Evolutionary conservation across 2,797 vertebrate species (phyloP).

Genomic region (Ambastaia sidthimunki): DNA sequence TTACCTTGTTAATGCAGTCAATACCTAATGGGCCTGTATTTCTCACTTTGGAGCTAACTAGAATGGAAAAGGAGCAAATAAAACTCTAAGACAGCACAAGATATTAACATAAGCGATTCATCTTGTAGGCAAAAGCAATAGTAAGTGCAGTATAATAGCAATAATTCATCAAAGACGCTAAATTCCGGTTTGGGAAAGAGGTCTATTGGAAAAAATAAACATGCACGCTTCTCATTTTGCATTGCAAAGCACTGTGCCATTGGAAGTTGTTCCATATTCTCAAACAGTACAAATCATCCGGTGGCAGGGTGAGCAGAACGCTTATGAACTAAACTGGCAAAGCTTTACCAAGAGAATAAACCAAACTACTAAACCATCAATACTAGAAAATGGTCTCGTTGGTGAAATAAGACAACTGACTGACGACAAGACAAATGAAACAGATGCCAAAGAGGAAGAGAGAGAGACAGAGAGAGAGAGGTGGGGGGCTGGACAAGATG

Average conservation of each 20-base stretch:
- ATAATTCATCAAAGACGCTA: conserved; percentile 69
- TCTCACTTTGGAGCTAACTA: conserved; percentile 64
- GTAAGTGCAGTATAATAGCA: conserved; percentile 70
- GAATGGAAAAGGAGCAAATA: neutral
- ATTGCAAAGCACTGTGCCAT: conserved; percentile 61
- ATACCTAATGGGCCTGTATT: conserved; percentile 62
- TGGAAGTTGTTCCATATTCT: conserved; percentile 65
- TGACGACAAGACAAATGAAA: conserved; percentile 31
- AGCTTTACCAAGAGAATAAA: conserved; percentile 59
- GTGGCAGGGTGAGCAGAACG: conserved; percentile 76
- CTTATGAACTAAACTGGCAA: conserved; percentile 78
- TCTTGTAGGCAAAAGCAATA: conserved; percentile 72
- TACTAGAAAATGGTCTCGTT: conserved; percentile 26
- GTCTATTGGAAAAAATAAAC: conserved; percentile 67
- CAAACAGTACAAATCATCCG: conserved; percentile 84
- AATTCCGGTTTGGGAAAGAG: conserved; percentile 49
- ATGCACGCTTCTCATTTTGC: conserved; percentile 66
- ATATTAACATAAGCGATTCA: conserved; percentile 60
- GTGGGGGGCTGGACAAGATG: neutral
- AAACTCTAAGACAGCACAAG: conserved; percentile 16
- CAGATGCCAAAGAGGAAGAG: neutral
- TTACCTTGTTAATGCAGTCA: conserved; percentile 51
- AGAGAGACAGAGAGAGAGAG: neutral
- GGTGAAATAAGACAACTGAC: conserved; percentile 23
- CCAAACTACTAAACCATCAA: conserved; percentile 17